Evolutionary conservation across 92 coral and sea anemone species (phyloP), one percentile per base, ranked within the genome.

Genomic region (Siderastrea siderea): DNA sequence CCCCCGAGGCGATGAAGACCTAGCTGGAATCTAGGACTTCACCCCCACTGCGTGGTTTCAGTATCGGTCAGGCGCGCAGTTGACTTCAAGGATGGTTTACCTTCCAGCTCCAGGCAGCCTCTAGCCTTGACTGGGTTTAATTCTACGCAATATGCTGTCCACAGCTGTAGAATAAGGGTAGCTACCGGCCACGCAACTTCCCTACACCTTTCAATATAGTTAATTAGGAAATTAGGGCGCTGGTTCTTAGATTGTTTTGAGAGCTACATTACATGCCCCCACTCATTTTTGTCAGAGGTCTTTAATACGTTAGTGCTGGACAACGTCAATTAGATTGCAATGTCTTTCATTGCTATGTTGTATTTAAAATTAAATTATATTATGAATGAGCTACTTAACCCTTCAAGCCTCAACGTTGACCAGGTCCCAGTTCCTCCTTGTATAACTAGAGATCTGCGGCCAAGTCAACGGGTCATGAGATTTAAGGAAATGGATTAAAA

Each of bases 241-340:
- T 84, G 89, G 86, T 79, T 90, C 0, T 85, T 90, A 5, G 93
- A 90, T 65, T 84, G 93, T 49, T 90, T 71, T 52, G 90, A 90
- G 60, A 57, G 87, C 7, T 90, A 86, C 26, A 85, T 85, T 7
- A 16, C 55, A 57, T 57, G 70, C n/a, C 92, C 92, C 12, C 68
- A 50, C 1, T 75, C 88, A 12, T 19, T 71, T 46, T 16, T 83
- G 5, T 82, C 78, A 0, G 78, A 50, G 12, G 87, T 83, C 47
- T 55, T 82, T 13, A 12, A 45, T 47, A 38, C 51, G 50, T 26
- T 67, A 6, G 47, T 67, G 47, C 48, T 7, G 48, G 72, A 68
- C 9, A 59, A 12, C 3, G 13, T 59, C 13, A 5, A 5, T 13
- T 8, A 59, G 16, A 59, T 13, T 8, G 12, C 13, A 26, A 26